Base-by-base conservation (phyloP, 2,113 vertebrate genomes). In the Panurus biarmicus region DNA sequence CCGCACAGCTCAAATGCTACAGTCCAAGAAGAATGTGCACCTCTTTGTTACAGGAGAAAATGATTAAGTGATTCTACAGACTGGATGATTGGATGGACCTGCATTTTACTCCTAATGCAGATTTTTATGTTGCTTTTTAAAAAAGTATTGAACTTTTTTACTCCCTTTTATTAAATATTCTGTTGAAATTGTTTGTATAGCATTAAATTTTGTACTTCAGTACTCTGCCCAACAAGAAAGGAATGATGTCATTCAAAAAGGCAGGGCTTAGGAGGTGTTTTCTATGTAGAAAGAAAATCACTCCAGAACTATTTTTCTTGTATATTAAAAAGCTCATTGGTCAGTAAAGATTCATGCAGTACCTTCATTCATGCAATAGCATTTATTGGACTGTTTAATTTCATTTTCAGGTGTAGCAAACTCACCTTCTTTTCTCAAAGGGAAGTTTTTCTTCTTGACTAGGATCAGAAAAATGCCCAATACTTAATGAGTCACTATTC, bases 21-120 rank as follows among this genome's bases (percentile, higher is more conserved):
- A 98, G 95, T 99, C 99, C 61, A 97, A 96, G 76, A 99, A 99
- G 97, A 95, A 94, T 0, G 98, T 99, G 72, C 99, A 99, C 89
- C 99, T 99, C 87, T 99, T 99, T 54, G 93, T 99, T 44, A 99
- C 99, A 0, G 99, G 99, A 73, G 98, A 98, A 78, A 98, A 90
- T 93, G 96, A 98, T 65, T 97, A 79, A 95, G 54, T 51, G 22
- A 36, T 73, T 12, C 5, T 54, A 44, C 53, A 65, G 40, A 45
- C 57, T 56, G 40, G 69, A 14, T 1, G 2, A 12, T 8, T 61
- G n/a, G 31, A 12, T 50, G 50, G 75, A 72, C 66, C 85, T 77
- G 48, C 19, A 54, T 81, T 80, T 76, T 73, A 54, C 31, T 70
- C 29, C 26, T 42, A 36, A 26, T 57, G 40, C 28, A 70, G 42